Base-by-base conservation (phyloP, 37 sponge, comb jelly and placozoan genomes). In the Trichoplax adhaerens region DNA sequence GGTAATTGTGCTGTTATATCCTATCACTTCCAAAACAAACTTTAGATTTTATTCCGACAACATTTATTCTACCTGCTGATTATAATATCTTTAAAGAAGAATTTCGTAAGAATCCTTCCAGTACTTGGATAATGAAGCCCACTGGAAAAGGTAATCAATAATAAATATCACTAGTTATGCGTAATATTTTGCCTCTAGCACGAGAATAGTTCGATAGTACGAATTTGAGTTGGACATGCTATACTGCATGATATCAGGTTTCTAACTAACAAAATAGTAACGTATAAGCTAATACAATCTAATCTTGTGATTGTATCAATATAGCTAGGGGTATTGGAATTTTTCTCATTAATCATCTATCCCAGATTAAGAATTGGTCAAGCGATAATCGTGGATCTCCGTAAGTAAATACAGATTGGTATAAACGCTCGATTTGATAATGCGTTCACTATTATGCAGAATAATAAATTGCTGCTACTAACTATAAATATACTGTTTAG, bases 21-120 rank as follows among this genome's bases (percentile, higher is more conserved):
- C 29, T 29, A 29, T 29, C 29, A 29, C 29, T 29, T 29, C 29
- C 29, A 29, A 29, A 29, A 29, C 29, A 29, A 29, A 29, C 0
- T 68, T 55, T 70, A 82, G 97, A 95, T 64, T 96, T 96, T 72
- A 83, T 96, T 58, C 98, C 98, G 50, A 85, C 86, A 0, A 91
- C 98, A 1, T 91, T 78, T 78, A 83, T 86, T 66, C 75, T 96
- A 1, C 98, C 98, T 10, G 91, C 92, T 53, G 98, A 96, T 75
- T 96, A 96, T 78, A 96, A 96, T 75, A 81, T 96, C 1, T 96
- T 96, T 80, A 87, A 88, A 52, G 98, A 96, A 67, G 92, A 96
- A 59, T 96, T 91, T 68, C 73, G 86, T 48, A 71, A 83, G n/a
- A 87, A 91, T 67, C 98, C 98, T 51, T 73, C 83, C 7, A 79